Evolutionary conservation across 2,888 invertebrate species (phyloP).

Genomic region (Hoplodrina ambigua): DNA sequence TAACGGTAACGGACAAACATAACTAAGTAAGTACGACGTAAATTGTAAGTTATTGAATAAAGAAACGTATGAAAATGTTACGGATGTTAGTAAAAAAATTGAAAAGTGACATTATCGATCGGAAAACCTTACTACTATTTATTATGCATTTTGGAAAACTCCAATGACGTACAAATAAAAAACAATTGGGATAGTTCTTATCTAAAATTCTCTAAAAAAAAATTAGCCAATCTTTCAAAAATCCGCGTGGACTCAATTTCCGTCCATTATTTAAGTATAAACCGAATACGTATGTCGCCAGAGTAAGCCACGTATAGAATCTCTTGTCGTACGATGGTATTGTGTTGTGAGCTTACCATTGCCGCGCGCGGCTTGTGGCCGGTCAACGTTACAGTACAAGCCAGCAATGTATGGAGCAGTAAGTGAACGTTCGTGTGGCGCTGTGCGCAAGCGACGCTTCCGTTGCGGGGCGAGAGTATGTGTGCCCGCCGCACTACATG

Average conservation of each 20-base stretch:
- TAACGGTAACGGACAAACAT: slow-evolving; percentile 12
- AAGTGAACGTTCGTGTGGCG: slow-evolving; percentile 41
- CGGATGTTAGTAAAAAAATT: slow-evolving; percentile 26
- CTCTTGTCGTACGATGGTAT: slow-evolving; percentile 34
- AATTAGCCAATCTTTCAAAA: slow-evolving; percentile 64
- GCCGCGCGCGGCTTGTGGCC: slow-evolving; percentile 38
- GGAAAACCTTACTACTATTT: slow-evolving; percentile 47
- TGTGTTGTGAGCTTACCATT: slow-evolving; percentile 63
- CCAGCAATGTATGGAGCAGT: slow-evolving; percentile 64
- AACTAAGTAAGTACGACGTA: slow-evolving; percentile 42
- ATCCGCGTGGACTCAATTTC: slow-evolving; percentile 33
- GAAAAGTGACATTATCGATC: slow-evolving; percentile 29
- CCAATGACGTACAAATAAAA: slow-evolving; percentile 29
- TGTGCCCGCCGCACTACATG: slow-evolving; percentile 59
- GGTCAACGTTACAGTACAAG: slow-evolving; percentile 67
- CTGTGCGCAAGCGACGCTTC: slow-evolving; percentile 55
- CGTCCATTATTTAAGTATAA: slow-evolving; percentile 55
- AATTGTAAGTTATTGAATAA: slow-evolving; percentile 18
- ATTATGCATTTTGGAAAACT: slow-evolving; percentile 49
- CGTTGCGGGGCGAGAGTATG: slow-evolving; percentile 28
- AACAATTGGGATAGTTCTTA: slow-evolving; percentile 17
- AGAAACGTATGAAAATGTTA: too few species aligned
- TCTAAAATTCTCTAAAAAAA: slow-evolving; percentile 21
- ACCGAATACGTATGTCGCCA: slow-evolving; percentile 58
- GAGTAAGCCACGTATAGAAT: slow-evolving; percentile 52